Evolutionary conservation across 2,888 invertebrate species (phyloP).

Genomic region (Tupiocoris notatus): DNA sequence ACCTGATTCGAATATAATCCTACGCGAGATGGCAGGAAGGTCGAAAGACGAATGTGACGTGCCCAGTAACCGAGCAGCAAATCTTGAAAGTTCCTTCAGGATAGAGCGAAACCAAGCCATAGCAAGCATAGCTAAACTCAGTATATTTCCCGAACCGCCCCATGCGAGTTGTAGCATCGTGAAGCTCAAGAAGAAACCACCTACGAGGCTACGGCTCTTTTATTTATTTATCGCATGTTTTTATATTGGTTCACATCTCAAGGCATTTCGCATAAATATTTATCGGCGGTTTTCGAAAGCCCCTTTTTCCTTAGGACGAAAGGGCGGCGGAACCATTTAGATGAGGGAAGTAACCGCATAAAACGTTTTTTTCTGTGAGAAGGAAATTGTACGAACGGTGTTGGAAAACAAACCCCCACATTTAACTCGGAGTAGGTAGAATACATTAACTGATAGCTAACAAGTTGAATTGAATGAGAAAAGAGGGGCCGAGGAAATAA

Average conservation of each 20-base stretch:
- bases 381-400: neutral
- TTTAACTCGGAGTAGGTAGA: neutral
- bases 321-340: neutral
- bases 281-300: conserved; percentile 4
- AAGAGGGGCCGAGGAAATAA: too few species aligned
- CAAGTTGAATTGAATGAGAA: too few species aligned
- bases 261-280: conserved; percentile 21
- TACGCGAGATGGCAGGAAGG: neutral
- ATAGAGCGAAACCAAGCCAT: conserved; percentile 11
- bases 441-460: neutral
- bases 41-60: conserved; percentile 7
- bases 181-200: neutral
- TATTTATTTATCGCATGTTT: conserved; percentile 35
- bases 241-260: conserved; percentile 32
- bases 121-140: neutral
- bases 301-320: neutral
- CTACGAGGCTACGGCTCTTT: conserved; percentile 1
- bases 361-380: neutral
- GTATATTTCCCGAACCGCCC: neutral
- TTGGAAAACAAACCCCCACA: neutral
- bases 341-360: neutral
- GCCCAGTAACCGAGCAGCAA: conserved; percentile 19
- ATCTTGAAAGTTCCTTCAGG: conserved; percentile 22
- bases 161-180: neutral
- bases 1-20: conserved; percentile 28